phyloP scores from a whole-genome alignment of 2,113 vertebrate species.

The Hepsetus odoe region DNA sequence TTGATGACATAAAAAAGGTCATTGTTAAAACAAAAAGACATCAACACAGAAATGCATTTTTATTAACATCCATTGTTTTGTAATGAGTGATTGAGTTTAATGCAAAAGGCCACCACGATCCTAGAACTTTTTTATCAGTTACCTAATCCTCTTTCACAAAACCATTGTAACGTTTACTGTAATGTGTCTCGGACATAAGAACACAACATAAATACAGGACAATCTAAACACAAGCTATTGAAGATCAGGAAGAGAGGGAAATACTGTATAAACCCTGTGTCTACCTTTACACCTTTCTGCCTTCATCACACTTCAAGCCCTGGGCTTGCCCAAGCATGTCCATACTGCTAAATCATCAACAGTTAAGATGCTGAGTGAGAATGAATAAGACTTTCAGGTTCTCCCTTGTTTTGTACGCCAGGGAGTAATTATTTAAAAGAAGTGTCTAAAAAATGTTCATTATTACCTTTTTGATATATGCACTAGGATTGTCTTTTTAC shows the following conservation, averaged over 20 bases:
- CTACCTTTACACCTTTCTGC: neutral
- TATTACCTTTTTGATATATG: neutral
- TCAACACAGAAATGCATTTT: no score
- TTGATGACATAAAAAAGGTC: no score
- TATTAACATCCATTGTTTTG: no score
- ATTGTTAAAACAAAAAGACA: no score
- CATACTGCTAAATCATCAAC: neutral
- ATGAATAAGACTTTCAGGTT: neutral
- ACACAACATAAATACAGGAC: neutral
- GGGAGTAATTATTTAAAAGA: neutral
- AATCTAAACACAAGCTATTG: neutral
- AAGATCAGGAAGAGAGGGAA: neutral
- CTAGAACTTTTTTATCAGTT: neutral
- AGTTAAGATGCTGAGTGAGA: no score
- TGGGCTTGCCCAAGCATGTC: neutral
- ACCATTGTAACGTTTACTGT: neutral
- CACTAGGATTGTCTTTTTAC: neutral
- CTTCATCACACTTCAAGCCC: neutral
- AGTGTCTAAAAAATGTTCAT: neutral
- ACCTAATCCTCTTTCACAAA: neutral
- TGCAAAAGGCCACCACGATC: no score
- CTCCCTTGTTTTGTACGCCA: neutral
- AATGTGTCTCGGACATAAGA: neutral
- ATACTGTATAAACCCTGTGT: neutral
- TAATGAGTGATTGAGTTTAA: no score